phyloP scores from a whole-genome alignment of 2,888 invertebrate genomes.

The Drosophila anceps region DNA sequence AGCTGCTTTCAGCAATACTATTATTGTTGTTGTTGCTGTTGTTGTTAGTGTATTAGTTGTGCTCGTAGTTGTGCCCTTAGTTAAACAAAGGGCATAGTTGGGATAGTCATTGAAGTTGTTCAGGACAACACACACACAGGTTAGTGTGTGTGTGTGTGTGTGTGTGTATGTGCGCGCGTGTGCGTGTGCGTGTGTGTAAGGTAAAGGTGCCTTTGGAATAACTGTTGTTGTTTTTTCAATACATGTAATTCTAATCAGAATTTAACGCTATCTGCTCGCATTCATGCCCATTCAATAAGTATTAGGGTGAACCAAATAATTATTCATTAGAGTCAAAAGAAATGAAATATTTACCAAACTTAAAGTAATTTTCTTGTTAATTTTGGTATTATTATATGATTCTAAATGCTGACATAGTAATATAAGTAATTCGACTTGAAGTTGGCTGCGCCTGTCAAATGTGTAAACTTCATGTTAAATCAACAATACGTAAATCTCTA shows the following conservation, averaged over 20 bases:
- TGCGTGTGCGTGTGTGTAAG: background rate
- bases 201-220: constrained; percentile 30
- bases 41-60: constrained; percentile 35
- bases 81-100: constrained; percentile 65
- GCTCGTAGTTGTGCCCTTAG: constrained; percentile 55
- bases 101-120: constrained; percentile 65
- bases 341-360: background rate
- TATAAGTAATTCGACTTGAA: background rate
- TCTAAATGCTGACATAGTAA: background rate
- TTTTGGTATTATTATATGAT: background rate
- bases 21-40: constrained; percentile 24
- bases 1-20: constrained; percentile 14
- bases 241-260: constrained; percentile 53
- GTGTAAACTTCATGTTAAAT: background rate
- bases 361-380: background rate
- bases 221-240: constrained; percentile 23
- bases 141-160: background rate
- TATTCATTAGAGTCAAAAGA: background rate
- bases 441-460: background rate
- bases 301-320: constrained; percentile 32
- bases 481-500: background rate
- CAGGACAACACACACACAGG: constrained; percentile 22
- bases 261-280: constrained; percentile 25
- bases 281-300: constrained; percentile 14
- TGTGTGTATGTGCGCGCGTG: too few relatives aligned